Percentiles rank a stretch among this genome's conserved stretches.
These are phyloP conservation scores for Zoanthus sociatus DNA, from an alignment of 92 coral and sea anemone species.

Conservation along the genomic window DNA sequence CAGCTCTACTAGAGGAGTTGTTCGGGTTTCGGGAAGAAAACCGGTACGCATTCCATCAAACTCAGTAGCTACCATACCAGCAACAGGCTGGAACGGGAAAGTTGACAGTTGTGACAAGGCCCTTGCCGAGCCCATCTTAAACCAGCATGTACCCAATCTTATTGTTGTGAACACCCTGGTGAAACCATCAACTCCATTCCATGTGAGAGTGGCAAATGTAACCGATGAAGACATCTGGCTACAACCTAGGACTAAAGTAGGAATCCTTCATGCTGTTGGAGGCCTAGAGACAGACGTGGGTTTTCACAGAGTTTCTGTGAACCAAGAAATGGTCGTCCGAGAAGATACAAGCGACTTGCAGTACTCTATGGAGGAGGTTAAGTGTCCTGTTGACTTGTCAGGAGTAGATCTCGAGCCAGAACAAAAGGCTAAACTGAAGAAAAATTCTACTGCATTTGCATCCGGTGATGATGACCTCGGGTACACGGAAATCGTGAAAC, in stretches of 20 bases:
- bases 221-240: too few relatives aligned
- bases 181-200: too few relatives aligned
- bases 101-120: too few relatives aligned
- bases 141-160: too few relatives aligned
- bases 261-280: too few relatives aligned
- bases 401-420: slow-evolving; percentile 50
- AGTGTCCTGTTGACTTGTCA: slow-evolving; percentile 60
- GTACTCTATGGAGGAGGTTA: background rate
- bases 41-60: slow-evolving; percentile 58
- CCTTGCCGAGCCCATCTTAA: too few relatives aligned
- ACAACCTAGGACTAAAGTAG: too few relatives aligned
- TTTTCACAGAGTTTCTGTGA: too few relatives aligned
- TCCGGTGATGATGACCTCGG: background rate
- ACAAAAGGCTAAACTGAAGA: slow-evolving; percentile 51
- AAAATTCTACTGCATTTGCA: slow-evolving; percentile 55
- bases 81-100: slow-evolving; percentile 54
- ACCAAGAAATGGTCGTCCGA: too few relatives aligned
- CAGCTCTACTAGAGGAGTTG: slow-evolving; percentile 59
- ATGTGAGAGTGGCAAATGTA: too few relatives aligned
- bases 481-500: slow-evolving; percentile 52
- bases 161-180: too few relatives aligned
- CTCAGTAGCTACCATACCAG: slow-evolving; percentile 63
- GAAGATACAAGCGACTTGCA: background rate
- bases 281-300: too few relatives aligned
- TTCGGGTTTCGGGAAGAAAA: slow-evolving; percentile 57